Evolutionary conservation across 2,797 vertebrate genomes (phyloP), one percentile per base, ranked within the genome.

Genomic region (Spinibarbus caldwelli): DNA sequence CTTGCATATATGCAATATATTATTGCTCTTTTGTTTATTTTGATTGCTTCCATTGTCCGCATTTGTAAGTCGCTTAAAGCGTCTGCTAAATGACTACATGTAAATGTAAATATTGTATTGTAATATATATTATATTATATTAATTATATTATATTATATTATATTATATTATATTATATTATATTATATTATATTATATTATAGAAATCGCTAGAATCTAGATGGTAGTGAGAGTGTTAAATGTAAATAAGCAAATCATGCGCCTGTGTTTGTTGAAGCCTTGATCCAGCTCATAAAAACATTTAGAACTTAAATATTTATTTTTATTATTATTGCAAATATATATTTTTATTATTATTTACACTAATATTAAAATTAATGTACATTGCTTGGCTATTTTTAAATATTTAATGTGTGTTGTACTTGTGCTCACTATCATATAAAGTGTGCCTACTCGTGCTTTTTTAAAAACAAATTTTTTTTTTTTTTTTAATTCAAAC

Each of bases 221-320:
- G 14, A 54, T 7, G 49, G 49, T 0, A n/a, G 36, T 34, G 91
- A 91, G 83, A 49, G 78, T 41, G 93, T 93, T 94, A 93, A 86
- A 91, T 91, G 86, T 23, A 85, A 91, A 92, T 91, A 0, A 90
- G 87, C 23, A 17, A 7, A 89, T 31, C 89, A 5, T 47, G 80
- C 90, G 93, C 90, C 90, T 88, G 90, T 83, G 36, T 47, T 47
- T 47, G 45, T 47, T 47, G 15, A 15, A 47, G 14, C 57, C 10
- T 26, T 26, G 11, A 10, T 26, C n/a, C n/a, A 26, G 11, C n/a
- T 62, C 57, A 26, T 29, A 12, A 29, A 26, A 62, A 29, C n/a
- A 12, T n/a, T 59, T 6, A 26, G 23, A 59, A 59, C 23, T n/a
- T 5, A 59, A 12, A 12, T 12, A 12, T 57, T 4, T 10, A 36